A percentile compares a stretch with the other conserved stretches of the same genome.
phyloP scores from a whole-genome alignment of 2,797 vertebrate species.

The Toxotes lorentzi region DNA sequence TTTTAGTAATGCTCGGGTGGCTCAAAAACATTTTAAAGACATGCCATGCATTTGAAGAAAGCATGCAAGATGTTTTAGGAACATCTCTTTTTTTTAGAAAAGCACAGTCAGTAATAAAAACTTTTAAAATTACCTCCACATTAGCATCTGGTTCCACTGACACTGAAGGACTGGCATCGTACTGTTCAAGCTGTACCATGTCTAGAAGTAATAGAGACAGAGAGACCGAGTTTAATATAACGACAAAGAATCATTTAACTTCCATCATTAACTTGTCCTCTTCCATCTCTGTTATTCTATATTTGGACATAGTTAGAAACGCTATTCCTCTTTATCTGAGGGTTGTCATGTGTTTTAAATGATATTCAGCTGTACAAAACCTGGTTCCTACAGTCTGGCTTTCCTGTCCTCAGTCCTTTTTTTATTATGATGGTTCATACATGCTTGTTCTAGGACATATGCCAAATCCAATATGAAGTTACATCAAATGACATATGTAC shows the following conservation, averaged over 20 bases:
- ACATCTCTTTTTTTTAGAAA: not conserved
- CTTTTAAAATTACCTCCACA: conserved; percentile 83
- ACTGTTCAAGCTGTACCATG: conserved; percentile 92
- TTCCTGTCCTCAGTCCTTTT: not conserved
- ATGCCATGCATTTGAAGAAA: not conserved
- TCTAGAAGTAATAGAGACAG: conserved; percentile 79
- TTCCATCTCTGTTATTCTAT: not conserved
- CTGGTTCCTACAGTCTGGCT: not conserved
- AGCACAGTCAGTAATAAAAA: not conserved
- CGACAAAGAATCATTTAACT: not conserved
- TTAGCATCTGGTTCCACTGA: conserved; percentile 82
- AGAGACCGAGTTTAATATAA: conserved; percentile 7
- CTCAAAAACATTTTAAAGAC: not conserved
- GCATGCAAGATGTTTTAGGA: not conserved
- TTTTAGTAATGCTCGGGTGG: not conserved
- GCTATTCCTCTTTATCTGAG: not conserved
- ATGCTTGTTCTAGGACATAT: not conserved
- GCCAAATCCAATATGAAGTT: not conserved
- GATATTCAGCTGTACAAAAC: not conserved
- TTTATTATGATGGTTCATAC: not conserved
- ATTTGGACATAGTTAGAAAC: not conserved
- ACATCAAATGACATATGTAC: not conserved
- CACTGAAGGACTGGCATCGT: conserved; percentile 83
- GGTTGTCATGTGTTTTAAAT: not conserved
- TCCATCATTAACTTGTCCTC: not conserved